These are phyloP conservation scores for Prosopocoilus inquinatus DNA, from an alignment of 2,888 invertebrate species.

Conservation along the genomic window DNA sequence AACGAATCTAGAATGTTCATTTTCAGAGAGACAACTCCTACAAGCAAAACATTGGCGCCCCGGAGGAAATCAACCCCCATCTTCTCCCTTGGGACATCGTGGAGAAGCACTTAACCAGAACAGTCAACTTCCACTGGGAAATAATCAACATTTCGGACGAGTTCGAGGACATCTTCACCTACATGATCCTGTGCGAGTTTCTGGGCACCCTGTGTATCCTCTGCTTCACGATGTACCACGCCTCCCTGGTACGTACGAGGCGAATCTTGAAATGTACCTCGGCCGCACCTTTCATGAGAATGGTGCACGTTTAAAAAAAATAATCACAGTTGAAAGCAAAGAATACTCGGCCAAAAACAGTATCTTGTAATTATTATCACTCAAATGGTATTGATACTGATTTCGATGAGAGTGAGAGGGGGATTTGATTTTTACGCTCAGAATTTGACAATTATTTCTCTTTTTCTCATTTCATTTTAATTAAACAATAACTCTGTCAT, in stretches of 20 bases:
- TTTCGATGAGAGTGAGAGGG: no score
- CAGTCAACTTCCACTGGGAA: slow-evolving; percentile 6
- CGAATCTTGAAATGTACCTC: no score
- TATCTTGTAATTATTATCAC: no score
- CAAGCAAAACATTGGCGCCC: not conserved
- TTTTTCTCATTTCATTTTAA: no score
- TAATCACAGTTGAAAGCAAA: no score
- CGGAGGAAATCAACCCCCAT: slow-evolving; percentile 1
- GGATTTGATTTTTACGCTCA: no score
- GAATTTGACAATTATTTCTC: no score
- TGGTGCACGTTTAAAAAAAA: not conserved
- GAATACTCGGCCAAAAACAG: no score
- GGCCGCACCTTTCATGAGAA: not conserved
- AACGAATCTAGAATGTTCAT: not conserved
- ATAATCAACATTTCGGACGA: slow-evolving; percentile 5
- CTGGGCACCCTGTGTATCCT: slow-evolving; percentile 6
- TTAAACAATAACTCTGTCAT: no score
- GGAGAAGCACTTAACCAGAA: not conserved
- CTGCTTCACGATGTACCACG: slow-evolving; percentile 11
- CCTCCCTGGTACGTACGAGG: slow-evolving; percentile 8
- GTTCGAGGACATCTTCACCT: slow-evolving; percentile 9
- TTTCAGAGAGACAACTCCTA: not conserved
- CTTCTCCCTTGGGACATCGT: slow-evolving; percentile 1
- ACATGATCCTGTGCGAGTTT: slow-evolving; percentile 6
- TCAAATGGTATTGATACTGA: no score